Conservation (phyloP, 2,797 vertebrate species). For the Enteromius treurensis region DNA sequence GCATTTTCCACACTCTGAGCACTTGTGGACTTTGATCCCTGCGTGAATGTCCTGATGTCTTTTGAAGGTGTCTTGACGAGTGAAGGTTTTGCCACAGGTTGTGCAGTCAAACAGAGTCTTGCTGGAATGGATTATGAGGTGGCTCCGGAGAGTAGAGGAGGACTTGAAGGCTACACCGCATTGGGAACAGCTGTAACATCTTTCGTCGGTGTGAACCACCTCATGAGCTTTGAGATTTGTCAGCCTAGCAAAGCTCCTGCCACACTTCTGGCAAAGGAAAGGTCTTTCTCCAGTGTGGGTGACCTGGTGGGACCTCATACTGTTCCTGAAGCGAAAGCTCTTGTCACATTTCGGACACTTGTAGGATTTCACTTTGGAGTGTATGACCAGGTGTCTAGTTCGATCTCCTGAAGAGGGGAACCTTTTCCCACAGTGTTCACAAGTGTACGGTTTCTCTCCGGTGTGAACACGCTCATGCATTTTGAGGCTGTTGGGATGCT, state of each 20-base stretch:
- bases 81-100: constrained; percentile 54
- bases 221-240: constrained; percentile 2
- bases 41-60: constrained; percentile 52
- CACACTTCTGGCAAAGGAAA: constrained; percentile 34
- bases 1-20: constrained; percentile 51
- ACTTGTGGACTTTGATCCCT: constrained; percentile 34
- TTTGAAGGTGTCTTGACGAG: constrained; percentile 52
- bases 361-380: constrained; percentile 24
- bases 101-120: constrained; percentile 31
- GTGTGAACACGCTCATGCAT: constrained; percentile 40
- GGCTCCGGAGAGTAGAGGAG: constrained; percentile 27
- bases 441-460: constrained; percentile 46
- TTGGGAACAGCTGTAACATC: background rate
- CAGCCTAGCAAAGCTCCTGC: constrained; percentile 20
- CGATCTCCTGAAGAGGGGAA: constrained; percentile 22
- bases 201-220: constrained; percentile 27
- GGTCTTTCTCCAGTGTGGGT: constrained; percentile 37
- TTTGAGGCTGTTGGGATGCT: constrained; percentile 23
- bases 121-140: constrained; percentile 26
- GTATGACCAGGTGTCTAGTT: constrained; percentile 23
- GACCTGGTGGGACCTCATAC: constrained; percentile 23
- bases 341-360: constrained; percentile 34
- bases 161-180: constrained; percentile 46
- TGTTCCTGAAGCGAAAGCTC: constrained; percentile 14
- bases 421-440: constrained; percentile 32